phyloP scores from a whole-genome alignment of 2,888 invertebrate species.

The Pilophorus perplexus region DNA sequence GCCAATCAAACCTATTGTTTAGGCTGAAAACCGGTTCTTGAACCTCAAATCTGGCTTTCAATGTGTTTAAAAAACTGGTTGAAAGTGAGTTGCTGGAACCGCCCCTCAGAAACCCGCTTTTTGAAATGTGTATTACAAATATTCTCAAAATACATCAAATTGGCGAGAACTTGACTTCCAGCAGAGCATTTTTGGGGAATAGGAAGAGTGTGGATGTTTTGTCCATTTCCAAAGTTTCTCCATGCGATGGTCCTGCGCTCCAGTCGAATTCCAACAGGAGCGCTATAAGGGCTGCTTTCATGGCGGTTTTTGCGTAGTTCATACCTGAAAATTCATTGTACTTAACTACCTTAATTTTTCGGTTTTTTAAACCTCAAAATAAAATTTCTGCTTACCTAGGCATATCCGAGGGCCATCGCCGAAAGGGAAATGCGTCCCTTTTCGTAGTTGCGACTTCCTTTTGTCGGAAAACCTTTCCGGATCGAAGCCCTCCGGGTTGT shows the following conservation, averaged over 20 bases:
- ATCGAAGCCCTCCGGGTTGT: constrained; percentile 2
- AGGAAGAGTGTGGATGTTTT: neutral
- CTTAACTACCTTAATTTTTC: neutral
- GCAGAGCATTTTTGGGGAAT: neutral
- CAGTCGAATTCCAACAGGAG: constrained; percentile 1
- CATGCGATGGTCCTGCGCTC: neutral
- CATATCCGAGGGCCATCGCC: constrained; percentile 15
- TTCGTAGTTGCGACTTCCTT: neutral
- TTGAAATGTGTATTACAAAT: no score
- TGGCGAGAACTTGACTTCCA: constrained; percentile 4
- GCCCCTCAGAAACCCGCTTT: no score
- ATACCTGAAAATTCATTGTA: constrained; percentile 8
- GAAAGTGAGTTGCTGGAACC: no score
- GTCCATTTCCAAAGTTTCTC: neutral
- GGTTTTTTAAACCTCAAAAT: neutral
- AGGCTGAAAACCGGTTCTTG: no score
- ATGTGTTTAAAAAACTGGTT: no score
- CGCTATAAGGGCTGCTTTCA: neutral
- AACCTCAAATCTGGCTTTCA: no score
- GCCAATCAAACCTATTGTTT: no score
- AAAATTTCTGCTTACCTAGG: neutral
- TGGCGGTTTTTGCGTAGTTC: neutral
- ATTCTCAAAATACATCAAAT: no score
- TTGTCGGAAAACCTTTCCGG: constrained; percentile 5
- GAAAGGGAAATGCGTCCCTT: constrained; percentile 2